Conservation (phyloP, 30 jellyfish, hydroid and myxozoan genomes). For the Chironex yamaguchii region DNA sequence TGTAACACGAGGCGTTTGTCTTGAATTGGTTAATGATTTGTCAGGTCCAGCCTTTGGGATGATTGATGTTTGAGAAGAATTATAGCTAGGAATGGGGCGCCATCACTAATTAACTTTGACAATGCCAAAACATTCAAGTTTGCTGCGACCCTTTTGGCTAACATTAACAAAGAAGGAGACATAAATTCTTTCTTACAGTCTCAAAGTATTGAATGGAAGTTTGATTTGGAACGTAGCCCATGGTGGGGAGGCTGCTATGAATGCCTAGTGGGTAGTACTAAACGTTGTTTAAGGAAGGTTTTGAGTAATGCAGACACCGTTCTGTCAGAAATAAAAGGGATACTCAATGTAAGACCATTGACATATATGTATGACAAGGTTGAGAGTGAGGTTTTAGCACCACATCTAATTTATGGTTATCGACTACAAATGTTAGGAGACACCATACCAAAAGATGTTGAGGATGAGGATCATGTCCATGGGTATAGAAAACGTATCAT, state of each 20-base stretch:
- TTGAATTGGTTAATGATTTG: too few species aligned
- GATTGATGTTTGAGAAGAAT: too few species aligned
- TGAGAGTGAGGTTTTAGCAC: too few species aligned
- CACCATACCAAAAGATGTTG: too few species aligned
- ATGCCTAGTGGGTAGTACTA: not conserved
- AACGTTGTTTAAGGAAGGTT: slow-evolving; percentile 6
- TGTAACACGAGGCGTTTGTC: too few species aligned
- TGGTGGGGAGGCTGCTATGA: slow-evolving; percentile 18
- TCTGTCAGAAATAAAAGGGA: not conserved
- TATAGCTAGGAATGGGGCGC: slow-evolving; percentile 3
- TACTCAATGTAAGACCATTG: slow-evolving; percentile 3
- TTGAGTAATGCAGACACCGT: not conserved
- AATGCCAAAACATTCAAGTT: slow-evolving; percentile 5
- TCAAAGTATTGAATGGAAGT: not conserved
- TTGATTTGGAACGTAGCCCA: slow-evolving; percentile 6
- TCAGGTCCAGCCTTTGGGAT: too few species aligned
- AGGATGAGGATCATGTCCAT: too few species aligned
- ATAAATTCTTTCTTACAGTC: not conserved
- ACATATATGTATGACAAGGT: too few species aligned
- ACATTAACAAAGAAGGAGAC: not conserved
- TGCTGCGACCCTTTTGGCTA: not conserved
- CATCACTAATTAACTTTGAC: not conserved
- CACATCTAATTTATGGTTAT: too few species aligned
- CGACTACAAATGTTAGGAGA: too few species aligned
- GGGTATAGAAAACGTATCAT: too few species aligned